Evolutionary conservation across 2,113 vertebrate species (phyloP).

Genomic region (Lagenorhynchus albirostris): DNA sequence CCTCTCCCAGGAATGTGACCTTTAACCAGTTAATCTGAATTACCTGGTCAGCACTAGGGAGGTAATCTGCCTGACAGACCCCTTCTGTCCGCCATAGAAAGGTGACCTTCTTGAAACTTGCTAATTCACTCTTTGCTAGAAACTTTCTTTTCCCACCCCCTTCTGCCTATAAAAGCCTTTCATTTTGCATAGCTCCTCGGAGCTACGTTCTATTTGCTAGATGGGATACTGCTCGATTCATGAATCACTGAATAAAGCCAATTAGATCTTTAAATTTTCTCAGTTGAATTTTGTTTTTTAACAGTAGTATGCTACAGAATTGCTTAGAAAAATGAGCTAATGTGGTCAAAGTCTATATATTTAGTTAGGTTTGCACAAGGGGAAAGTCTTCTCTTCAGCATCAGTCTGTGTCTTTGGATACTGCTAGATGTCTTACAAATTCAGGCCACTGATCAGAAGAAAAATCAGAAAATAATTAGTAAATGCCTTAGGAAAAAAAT

Average conservation of each 20-base stretch:
- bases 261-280: not conserved
- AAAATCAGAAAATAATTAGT: conserved; percentile 29
- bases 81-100: not conserved
- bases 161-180: not conserved
- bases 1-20: not conserved
- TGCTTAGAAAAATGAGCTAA: not conserved
- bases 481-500: not conserved
- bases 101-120: not conserved
- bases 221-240: not conserved
- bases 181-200: not conserved
- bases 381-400: not conserved
- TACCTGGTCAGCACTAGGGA: not conserved
- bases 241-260: not conserved
- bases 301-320: not conserved
- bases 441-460: not conserved
- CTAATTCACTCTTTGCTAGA: not conserved
- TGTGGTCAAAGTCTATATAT: not conserved
- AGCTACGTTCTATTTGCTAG: not conserved
- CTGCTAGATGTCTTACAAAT: not conserved
- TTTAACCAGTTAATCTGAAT: not conserved
- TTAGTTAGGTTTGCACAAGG: conserved; percentile 27
- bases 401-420: not conserved
- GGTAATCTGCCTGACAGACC: not conserved
- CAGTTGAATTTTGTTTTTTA: not conserved
- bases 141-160: not conserved